A percentile compares a stretch with the other conserved stretches of the same genome.
These are phyloP conservation scores for Ips typographus DNA, from an alignment of 1,140 invertebrate species.

Conservation along the genomic window DNA sequence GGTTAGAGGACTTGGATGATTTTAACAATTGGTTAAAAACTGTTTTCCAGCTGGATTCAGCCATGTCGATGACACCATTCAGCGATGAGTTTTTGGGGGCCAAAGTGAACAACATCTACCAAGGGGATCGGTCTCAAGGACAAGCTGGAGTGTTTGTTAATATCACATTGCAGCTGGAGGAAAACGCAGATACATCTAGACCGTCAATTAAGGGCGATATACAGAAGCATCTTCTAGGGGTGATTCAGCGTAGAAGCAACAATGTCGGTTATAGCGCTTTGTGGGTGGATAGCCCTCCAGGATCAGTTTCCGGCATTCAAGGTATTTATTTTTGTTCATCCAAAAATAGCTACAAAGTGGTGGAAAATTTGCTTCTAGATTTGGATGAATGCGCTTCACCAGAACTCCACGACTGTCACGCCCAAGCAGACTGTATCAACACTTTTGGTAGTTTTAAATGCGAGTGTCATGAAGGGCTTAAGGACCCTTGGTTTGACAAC, in stretches of 20 bases:
- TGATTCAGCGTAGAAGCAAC: slow-evolving; percentile 77
- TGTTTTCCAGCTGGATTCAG: slow-evolving; percentile 73
- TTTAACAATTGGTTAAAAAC: slow-evolving; percentile 22
- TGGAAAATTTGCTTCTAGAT: slow-evolving; percentile 60
- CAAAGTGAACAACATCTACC: slow-evolving; percentile 79
- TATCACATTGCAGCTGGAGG: slow-evolving; percentile 74
- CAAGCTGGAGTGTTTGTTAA: slow-evolving; percentile 79
- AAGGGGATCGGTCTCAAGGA: slow-evolving; percentile 64
- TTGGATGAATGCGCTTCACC: slow-evolving; percentile 84
- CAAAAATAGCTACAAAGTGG: background rate
- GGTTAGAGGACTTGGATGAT: slow-evolving; percentile 58
- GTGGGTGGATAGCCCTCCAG: slow-evolving; percentile 77
- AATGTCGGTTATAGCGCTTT: slow-evolving; percentile 84
- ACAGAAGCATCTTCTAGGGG: slow-evolving; percentile 80
- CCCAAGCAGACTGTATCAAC: slow-evolving; percentile 83
- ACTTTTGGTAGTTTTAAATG: slow-evolving; percentile 89
- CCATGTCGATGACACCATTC: slow-evolving; percentile 87
- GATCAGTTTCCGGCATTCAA: slow-evolving; percentile 53
- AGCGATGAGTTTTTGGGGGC: slow-evolving; percentile 81
- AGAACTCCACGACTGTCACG: slow-evolving; percentile 90
- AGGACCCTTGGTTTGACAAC: slow-evolving; percentile 70
- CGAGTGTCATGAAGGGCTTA: slow-evolving; percentile 75
- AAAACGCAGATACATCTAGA: slow-evolving; percentile 67
- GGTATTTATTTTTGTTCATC: slow-evolving; percentile 29
- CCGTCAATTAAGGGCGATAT: slow-evolving; percentile 71